phyloP scores from a whole-genome alignment of 2,888 invertebrate genomes.

The Temnothorax rugatulus region DNA sequence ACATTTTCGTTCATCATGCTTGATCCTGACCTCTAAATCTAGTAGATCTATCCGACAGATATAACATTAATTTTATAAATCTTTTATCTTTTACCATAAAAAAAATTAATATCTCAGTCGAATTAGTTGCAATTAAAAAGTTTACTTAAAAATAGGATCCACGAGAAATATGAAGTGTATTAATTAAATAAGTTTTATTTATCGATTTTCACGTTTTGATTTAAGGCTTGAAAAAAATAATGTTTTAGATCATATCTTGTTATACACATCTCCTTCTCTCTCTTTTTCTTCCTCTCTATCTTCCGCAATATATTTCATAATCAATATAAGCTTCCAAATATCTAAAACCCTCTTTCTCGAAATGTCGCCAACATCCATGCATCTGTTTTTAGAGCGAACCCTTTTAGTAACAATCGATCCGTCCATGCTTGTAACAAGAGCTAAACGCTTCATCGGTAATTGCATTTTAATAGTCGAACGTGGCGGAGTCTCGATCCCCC shows the following conservation, averaged over 20 bases:
- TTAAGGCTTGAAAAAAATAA: slow-evolving; percentile 22
- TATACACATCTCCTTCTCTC: neutral
- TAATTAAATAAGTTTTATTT: slow-evolving; percentile 9
- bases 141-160: too few relatives aligned
- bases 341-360: neutral
- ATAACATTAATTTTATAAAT: neutral
- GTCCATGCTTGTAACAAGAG: neutral
- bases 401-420: slow-evolving; percentile 24
- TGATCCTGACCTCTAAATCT: neutral
- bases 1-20: neutral
- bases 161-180: neutral
- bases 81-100: neutral
- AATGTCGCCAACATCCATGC: neutral
- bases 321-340: neutral
- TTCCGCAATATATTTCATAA: neutral
- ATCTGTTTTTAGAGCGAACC: neutral
- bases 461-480: slow-evolving; percentile 31
- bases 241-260: neutral
- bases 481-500: neutral
- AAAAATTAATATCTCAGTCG: too few relatives aligned
- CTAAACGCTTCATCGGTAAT: slow-evolving; percentile 31
- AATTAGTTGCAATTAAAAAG: neutral
- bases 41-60: neutral
- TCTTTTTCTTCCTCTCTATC: neutral
- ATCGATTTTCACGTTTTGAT: neutral